Conservation (phyloP, 2,888 invertebrate genomes). For the Euplexia lucipara region DNA sequence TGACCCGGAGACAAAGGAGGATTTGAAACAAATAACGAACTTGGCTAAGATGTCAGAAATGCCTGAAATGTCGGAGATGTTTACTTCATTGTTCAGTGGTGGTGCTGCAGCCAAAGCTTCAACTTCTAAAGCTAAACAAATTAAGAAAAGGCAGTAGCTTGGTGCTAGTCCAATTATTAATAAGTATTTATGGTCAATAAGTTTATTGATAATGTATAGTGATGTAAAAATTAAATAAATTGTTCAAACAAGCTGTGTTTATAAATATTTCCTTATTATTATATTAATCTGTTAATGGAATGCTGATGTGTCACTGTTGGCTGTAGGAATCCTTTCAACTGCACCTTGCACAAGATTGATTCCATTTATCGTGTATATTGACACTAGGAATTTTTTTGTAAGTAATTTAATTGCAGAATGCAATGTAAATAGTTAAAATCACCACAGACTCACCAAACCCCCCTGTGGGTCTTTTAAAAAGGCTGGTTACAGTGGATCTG, state of each 20-base stretch:
- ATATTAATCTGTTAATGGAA: background rate
- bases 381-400: background rate
- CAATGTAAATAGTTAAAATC: background rate
- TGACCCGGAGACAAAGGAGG: conserved; percentile 99
- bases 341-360: background rate
- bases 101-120: conserved; percentile 89
- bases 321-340: background rate
- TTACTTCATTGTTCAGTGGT: conserved; percentile 96
- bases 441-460: too few species aligned
- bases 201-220: conserved; percentile 68
- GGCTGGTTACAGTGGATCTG: too few species aligned
- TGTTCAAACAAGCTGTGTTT: conserved; percentile 53
- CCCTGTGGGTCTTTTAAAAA: too few species aligned
- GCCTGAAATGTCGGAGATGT: conserved; percentile 98
- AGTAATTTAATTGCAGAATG: background rate
- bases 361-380: background rate
- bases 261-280: conserved; percentile 44
- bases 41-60: conserved; percentile 96
- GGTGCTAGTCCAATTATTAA: conserved; percentile 55
- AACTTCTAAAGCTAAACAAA: conserved; percentile 84
- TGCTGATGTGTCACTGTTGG: conserved; percentile 10
- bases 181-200: conserved; percentile 73
- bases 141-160: conserved; percentile 85
- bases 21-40: conserved; percentile 97
- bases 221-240: conserved; percentile 64